Conservation (phyloP, 2,797 vertebrate species). For the Thamnophis elegans region DNA sequence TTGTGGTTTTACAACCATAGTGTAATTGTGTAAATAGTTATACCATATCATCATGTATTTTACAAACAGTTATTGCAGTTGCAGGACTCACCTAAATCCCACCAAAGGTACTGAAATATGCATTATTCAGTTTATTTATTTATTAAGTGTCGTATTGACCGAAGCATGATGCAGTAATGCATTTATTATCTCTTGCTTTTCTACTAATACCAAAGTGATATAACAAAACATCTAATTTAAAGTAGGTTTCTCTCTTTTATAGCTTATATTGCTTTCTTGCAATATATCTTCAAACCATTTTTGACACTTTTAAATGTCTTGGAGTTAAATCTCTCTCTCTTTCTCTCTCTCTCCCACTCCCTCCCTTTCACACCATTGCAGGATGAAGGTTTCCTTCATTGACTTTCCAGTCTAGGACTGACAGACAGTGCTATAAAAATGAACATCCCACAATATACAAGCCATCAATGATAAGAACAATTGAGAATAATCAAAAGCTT, state of each 20-base stretch:
- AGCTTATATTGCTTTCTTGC: background rate
- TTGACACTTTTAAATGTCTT: background rate
- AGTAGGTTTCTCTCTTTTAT: background rate
- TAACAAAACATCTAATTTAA: background rate
- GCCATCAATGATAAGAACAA: background rate
- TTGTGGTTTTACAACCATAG: background rate
- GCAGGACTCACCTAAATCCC: background rate
- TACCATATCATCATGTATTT: background rate
- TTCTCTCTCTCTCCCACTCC: no score
- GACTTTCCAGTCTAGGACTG: background rate
- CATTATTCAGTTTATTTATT: background rate
- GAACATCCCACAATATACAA: background rate
- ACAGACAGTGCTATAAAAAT: background rate
- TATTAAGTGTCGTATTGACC: background rate
- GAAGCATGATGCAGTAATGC: no score
- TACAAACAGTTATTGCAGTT: background rate
- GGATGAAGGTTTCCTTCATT: background rate
- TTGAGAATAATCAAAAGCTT: background rate
- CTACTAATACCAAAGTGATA: background rate
- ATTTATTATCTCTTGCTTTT: background rate
- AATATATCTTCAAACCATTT: background rate
- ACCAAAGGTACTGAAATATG: background rate
- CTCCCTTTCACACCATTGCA: background rate
- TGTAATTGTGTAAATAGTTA: slow-evolving; percentile 3
- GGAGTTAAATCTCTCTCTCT: background rate